These are phyloP conservation scores for Pachypsylla venusta DNA, from an alignment of 1,140 invertebrate species.

Conservation along the genomic window DNA sequence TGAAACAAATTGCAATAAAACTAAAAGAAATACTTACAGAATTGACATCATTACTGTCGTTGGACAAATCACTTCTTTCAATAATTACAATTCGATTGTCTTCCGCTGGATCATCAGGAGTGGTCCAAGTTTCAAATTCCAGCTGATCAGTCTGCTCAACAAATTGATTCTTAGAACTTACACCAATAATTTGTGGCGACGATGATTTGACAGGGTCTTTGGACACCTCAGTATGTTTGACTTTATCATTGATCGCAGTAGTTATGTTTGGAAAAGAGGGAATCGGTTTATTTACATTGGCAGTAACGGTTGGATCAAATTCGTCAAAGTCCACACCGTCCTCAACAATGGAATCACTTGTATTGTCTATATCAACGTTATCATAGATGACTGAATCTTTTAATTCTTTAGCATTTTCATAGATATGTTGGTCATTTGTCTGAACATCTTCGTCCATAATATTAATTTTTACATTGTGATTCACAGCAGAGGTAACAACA, in stretches of 20 bases:
- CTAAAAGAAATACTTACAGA: neutral
- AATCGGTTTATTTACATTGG: neutral
- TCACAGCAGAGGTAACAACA: neutral
- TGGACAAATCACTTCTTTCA: neutral
- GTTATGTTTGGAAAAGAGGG: neutral
- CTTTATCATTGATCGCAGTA: no score
- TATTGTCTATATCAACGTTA: neutral
- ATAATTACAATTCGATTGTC: neutral
- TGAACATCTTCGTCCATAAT: no score
- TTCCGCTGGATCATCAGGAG: neutral
- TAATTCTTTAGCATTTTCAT: neutral
- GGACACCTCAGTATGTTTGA: neutral
- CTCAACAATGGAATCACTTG: neutral
- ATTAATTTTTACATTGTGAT: neutral
- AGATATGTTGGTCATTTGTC: neutral
- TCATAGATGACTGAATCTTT: neutral
- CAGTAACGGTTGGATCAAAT: neutral
- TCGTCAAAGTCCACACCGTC: neutral
- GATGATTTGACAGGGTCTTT: neutral
- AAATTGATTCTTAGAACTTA: neutral
- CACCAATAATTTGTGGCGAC: neutral
- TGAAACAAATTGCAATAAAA: no score
- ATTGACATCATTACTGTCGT: neutral
- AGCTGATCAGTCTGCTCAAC: neutral
- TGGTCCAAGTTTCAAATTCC: neutral